A percentile compares a stretch with the other conserved stretches of the same genome.
phyloP scores from a whole-genome alignment of 2,888 invertebrate genomes.

The Nyleta sp. region DNA sequence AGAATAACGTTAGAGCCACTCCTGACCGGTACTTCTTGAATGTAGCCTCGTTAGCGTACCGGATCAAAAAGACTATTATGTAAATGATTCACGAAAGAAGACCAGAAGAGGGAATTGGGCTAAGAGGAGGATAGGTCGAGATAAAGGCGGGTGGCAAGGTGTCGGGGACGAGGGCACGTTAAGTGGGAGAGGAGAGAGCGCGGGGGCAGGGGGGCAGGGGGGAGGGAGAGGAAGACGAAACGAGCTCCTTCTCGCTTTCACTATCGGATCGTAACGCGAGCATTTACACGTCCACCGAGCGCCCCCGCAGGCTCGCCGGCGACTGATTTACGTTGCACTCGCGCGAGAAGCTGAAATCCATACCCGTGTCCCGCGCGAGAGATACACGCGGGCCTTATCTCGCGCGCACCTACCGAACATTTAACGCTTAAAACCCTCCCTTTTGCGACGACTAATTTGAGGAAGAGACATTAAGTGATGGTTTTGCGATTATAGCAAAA shows the following conservation, averaged over 20 bases:
- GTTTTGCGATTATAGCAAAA: no score
- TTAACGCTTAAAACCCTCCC: slow-evolving; percentile 52
- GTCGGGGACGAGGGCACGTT: slow-evolving; percentile 60
- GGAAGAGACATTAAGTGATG: no score
- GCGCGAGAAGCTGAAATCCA: slow-evolving; percentile 74
- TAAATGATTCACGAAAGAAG: slow-evolving; percentile 73
- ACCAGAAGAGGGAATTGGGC: slow-evolving; percentile 71
- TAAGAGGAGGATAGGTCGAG: slow-evolving; percentile 49
- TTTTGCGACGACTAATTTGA: slow-evolving; percentile 53
- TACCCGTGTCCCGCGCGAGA: slow-evolving; percentile 67
- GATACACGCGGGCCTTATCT: slow-evolving; percentile 65
- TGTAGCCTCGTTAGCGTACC: slow-evolving; percentile 72
- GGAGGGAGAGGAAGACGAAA: slow-evolving; percentile 61
- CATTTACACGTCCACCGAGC: slow-evolving; percentile 78
- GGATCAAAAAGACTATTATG: slow-evolving; percentile 74
- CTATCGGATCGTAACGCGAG: slow-evolving; percentile 80
- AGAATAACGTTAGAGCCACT: slow-evolving; percentile 39
- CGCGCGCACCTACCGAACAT: slow-evolving; percentile 62
- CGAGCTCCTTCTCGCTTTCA: slow-evolving; percentile 69
- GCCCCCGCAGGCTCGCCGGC: slow-evolving; percentile 75
- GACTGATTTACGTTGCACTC: slow-evolving; percentile 76
- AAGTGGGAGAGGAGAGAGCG: slow-evolving; percentile 59
- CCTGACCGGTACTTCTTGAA: slow-evolving; percentile 67
- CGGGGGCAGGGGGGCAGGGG: slow-evolving; percentile 57
- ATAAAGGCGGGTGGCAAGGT: slow-evolving; percentile 55